Conservation (phyloP, 2,113 vertebrate genomes). For the Setophaga coronata region DNA sequence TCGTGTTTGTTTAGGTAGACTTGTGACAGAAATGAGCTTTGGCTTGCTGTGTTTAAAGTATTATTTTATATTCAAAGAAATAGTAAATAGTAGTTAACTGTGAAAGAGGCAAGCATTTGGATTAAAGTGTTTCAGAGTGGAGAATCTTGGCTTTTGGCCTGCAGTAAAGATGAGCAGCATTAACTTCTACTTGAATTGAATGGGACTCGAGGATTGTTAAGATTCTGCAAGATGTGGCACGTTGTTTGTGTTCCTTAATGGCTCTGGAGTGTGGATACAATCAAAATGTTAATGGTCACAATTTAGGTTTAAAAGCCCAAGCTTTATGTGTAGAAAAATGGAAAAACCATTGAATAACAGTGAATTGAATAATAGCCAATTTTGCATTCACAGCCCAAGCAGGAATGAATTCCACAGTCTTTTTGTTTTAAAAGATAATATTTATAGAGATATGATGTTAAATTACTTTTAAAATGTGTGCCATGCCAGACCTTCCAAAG, state of each 20-base stretch:
- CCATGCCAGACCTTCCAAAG: neutral
- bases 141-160: slow-evolving; percentile 48
- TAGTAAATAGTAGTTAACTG: slow-evolving; percentile 42
- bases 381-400: neutral
- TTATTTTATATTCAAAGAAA: slow-evolving; percentile 28
- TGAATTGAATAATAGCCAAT: slow-evolving; percentile 24
- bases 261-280: neutral
- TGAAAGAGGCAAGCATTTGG: slow-evolving; percentile 11
- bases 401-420: neutral
- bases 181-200: neutral
- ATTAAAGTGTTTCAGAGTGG: slow-evolving; percentile 24
- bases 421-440: slow-evolving; percentile 48
- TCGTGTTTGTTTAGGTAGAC: neutral
- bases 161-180: slow-evolving; percentile 14
- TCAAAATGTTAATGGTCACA: slow-evolving; percentile 16
- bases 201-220: neutral
- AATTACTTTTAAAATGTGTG: neutral
- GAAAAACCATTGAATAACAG: neutral
- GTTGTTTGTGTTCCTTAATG: neutral
- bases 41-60: slow-evolving; percentile 19
- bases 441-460: slow-evolving; percentile 5
- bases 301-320: neutral
- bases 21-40: slow-evolving; percentile 11
- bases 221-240: slow-evolving; percentile 18
- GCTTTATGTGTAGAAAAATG: slow-evolving; percentile 2